These are phyloP conservation scores for Itoplectis maculator DNA, from an alignment of 2,888 invertebrate genomes.

Conservation along the genomic window DNA sequence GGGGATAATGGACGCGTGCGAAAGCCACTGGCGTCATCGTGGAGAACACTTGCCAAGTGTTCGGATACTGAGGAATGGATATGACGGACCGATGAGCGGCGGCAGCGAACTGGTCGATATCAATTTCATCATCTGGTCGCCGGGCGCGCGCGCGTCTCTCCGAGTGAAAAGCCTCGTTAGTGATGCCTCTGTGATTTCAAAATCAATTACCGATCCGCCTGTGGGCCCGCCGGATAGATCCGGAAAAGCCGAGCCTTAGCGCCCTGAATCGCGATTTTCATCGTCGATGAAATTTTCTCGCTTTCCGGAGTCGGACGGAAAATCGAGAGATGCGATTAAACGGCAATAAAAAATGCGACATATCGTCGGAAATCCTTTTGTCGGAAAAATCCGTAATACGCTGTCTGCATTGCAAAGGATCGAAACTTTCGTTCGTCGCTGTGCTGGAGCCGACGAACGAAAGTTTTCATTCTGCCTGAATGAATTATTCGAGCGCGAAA, in stretches of 20 bases:
- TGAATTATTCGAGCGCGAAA: not conserved
- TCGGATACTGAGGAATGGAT: slow-evolving; percentile 31
- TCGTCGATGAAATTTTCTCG: not conserved
- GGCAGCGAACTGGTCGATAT: slow-evolving; percentile 62
- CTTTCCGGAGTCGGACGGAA: not conserved
- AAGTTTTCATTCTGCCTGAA: not conserved
- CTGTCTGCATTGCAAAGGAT: too few relatives aligned
- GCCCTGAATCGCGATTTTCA: not conserved
- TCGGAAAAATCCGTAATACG: too few relatives aligned
- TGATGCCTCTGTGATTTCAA: slow-evolving; percentile 69
- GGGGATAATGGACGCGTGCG: slow-evolving; percentile 39
- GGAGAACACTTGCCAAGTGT: slow-evolving; percentile 25
- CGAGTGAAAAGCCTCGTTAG: slow-evolving; percentile 71
- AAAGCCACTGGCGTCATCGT: slow-evolving; percentile 13
- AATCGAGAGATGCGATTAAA: too few relatives aligned
- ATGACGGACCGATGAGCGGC: slow-evolving; percentile 58
- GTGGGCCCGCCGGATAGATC: slow-evolving; percentile 61
- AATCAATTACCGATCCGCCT: slow-evolving; percentile 72
- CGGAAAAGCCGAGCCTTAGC: slow-evolving; percentile 33
- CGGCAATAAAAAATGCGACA: too few relatives aligned
- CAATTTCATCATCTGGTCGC: slow-evolving; percentile 61
- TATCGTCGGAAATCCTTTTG: too few relatives aligned
- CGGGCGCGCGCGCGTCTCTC: slow-evolving; percentile 17
- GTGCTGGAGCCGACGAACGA: too few relatives aligned
- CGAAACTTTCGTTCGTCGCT: too few relatives aligned